Conservation (phyloP, 2,888 invertebrate genomes). For the Ophioninae sp. region DNA sequence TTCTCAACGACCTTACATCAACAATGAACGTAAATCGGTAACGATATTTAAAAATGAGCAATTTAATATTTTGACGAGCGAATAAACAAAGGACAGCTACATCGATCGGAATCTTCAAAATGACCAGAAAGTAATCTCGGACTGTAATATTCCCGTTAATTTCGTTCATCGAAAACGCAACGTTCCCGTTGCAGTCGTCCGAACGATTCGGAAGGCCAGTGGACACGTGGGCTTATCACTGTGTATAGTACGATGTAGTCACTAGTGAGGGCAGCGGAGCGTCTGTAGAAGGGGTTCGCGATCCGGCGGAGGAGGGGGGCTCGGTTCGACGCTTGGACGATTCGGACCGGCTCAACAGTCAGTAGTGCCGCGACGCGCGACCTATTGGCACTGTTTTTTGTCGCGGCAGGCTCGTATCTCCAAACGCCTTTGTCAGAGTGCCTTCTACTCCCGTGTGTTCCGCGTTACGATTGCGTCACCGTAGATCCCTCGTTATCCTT, state of each 20-base stretch:
- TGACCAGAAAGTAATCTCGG: not conserved
- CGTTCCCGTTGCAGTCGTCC: not conserved
- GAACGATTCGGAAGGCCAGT: slow-evolving; percentile 22
- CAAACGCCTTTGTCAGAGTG: not conserved
- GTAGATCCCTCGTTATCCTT: not conserved
- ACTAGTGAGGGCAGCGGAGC: not conserved
- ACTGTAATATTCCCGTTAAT: not conserved
- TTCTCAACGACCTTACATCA: too few species aligned
- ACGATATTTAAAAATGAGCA: too few species aligned
- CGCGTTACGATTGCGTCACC: not conserved
- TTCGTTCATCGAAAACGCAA: not conserved
- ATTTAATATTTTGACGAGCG: too few species aligned
- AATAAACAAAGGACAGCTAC: too few species aligned
- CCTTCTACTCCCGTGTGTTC: not conserved
- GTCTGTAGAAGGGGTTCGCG: not conserved
- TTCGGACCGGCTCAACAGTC: slow-evolving; percentile 66
- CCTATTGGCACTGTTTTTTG: slow-evolving; percentile 66
- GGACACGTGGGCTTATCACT: not conserved
- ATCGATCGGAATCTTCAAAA: too few species aligned
- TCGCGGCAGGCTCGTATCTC: not conserved
- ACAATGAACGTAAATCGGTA: too few species aligned
- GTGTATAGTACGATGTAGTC: not conserved
- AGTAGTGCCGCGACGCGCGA: slow-evolving; percentile 76
- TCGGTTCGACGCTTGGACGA: slow-evolving; percentile 47
- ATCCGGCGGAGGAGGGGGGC: not conserved